These are phyloP conservation scores for Anastatus disparis DNA, from an alignment of 1,140 invertebrate genomes.

Conservation along the genomic window DNA sequence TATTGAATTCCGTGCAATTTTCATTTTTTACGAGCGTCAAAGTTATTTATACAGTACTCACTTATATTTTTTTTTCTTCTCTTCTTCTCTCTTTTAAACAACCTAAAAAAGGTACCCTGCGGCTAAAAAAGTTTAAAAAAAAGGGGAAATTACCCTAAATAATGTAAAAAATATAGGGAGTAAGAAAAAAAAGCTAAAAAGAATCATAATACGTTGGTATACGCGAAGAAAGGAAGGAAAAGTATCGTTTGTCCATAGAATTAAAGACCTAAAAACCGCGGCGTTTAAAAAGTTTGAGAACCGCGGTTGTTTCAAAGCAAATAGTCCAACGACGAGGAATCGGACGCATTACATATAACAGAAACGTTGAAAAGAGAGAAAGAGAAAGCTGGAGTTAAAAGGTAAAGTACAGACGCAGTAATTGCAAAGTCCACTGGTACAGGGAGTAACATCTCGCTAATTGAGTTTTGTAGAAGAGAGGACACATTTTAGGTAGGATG, in stretches of 20 bases:
- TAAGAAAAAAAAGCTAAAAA: neutral
- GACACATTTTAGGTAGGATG: too few species aligned
- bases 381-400: neutral
- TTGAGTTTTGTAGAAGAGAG: conserved; percentile 28
- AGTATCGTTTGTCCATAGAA: neutral
- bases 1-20: neutral
- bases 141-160: too few species aligned
- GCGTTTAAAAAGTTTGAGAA: conserved; percentile 29
- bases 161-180: too few species aligned
- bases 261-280: conserved; percentile 26
- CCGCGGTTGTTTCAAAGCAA: neutral
- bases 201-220: too few species aligned
- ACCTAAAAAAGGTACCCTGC: too few species aligned
- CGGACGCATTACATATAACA: neutral
- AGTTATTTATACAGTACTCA: neutral
- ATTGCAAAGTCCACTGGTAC: conserved; percentile 29
- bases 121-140: too few species aligned
- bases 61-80: too few species aligned
- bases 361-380: neutral
- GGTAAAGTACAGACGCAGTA: conserved; percentile 38
- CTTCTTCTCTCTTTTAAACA: too few species aligned
- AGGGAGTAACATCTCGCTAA: conserved; percentile 20
- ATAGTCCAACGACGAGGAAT: conserved; percentile 3
- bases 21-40: neutral
- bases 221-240: neutral